Evolutionary conservation across 92 coral and sea anemone species (phyloP).

Genomic region (Nematostella vectensis): DNA sequence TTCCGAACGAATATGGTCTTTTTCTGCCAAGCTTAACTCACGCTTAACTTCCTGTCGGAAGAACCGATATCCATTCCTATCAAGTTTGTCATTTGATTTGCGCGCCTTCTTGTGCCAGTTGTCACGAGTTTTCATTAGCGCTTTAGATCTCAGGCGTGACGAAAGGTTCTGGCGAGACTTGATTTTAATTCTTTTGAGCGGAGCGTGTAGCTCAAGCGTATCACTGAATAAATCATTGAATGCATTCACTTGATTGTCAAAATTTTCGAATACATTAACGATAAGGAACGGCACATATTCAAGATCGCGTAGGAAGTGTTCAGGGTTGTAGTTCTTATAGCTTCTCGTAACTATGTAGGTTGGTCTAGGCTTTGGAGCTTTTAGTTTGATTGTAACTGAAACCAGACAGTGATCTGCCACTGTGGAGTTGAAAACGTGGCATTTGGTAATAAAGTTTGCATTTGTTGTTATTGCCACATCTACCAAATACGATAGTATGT

Average conservation of each 20-base stretch:
- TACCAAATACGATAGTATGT: too few relatives aligned
- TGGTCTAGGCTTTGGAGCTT: conserved; percentile 27
- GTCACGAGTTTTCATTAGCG: conserved; percentile 22
- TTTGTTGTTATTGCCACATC: conserved; percentile 16
- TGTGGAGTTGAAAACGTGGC: conserved; percentile 15
- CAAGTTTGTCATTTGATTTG: conserved; percentile 28
- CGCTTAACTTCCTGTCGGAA: conserved; percentile 44
- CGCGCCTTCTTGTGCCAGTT: conserved; percentile 24
- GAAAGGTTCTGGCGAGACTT: conserved; percentile 19
- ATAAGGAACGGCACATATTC: conserved; percentile 35
- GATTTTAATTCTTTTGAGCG: conserved; percentile 11
- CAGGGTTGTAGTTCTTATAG: conserved; percentile 24
- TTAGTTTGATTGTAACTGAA: conserved; percentile 23
- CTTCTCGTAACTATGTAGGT: conserved; percentile 42
- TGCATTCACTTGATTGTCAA: conserved; percentile 39
- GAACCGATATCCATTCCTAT: conserved; percentile 40
- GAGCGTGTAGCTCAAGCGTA: conserved; percentile 6
- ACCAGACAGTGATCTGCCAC: conserved; percentile 38
- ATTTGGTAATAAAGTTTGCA: conserved; percentile 4
- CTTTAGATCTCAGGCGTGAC: conserved; percentile 4
- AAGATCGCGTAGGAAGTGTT: conserved; percentile 21
- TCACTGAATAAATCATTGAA: conserved; percentile 34
- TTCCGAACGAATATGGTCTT: conserved; percentile 24
- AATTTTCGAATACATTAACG: conserved; percentile 33
- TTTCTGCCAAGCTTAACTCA: conserved; percentile 28